Evolutionary conservation across 2,113 vertebrate species (phyloP), one percentile per base, ranked within the genome.

Genomic region (Bombycilla garrulus): DNA sequence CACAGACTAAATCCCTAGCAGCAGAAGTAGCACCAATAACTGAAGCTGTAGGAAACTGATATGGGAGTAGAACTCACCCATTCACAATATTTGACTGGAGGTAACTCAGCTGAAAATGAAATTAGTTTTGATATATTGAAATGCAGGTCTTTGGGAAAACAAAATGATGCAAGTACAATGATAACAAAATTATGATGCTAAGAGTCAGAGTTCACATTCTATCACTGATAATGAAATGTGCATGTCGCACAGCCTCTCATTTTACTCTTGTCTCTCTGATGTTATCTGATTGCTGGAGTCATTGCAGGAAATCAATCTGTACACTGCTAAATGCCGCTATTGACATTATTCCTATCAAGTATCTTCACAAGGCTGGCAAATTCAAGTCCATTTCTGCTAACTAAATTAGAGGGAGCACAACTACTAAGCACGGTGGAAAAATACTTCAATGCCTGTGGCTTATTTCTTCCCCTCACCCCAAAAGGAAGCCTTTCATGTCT

Each of bases 211-310:
- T 72, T 61, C 28, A 10, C 36, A 9, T 58, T 70, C 88, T 74
- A 38, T 61, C 23, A 25, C 29, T 29, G 50, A 20, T 38, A 77
- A 71, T 56, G 23, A 40, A 73, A n/a, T 50, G 40, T 42, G 31
- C 22, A 5, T 33, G 44, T 67, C 0, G 0, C 1, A 1, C 19
- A 64, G 78, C 24, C 9, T 84, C 45, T 90, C 42, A 28, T 81
- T 84, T 93, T 81, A 29, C 23, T 58, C 9, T 35, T 51, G 38
- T 36, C 12, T 72, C 47, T 86, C 45, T 67, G 44, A 50, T 95
- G 67, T 76, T 66, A 36, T 42, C 53, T 70, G n/a, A 13, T 86
- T 0, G 0, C 35, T 54, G 15, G 21, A 77, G 80, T 67, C 19
- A 13, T 14, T 17, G 5, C 21, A 50, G 53, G 50, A 78, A 89